phyloP scores from a whole-genome alignment of 2,113 vertebrate genomes.

The Butorides virescens region DNA sequence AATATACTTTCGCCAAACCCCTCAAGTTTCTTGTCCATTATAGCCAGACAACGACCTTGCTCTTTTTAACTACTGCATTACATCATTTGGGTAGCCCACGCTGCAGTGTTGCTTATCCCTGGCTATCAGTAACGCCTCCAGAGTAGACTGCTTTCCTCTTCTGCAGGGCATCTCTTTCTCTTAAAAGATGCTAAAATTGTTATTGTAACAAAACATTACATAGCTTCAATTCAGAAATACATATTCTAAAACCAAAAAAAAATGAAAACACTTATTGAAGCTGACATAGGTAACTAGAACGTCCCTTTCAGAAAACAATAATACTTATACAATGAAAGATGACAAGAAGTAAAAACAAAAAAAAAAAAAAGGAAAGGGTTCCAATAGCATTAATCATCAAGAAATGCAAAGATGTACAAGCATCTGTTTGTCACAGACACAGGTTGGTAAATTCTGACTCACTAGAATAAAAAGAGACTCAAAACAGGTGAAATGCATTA shows the following conservation, averaged over 20 bases:
- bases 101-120: background rate
- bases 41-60: background rate
- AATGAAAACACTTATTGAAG: background rate
- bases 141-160: background rate
- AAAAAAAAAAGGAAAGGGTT: background rate
- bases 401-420: background rate
- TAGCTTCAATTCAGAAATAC: background rate
- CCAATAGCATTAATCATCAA: background rate
- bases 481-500: fast-evolving
- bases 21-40: background rate
- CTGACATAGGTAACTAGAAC: background rate
- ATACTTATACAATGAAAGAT: background rate
- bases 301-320: background rate
- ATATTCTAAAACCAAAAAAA: background rate
- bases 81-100: background rate
- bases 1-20: background rate
- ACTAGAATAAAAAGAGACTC: background rate
- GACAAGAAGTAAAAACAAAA: background rate
- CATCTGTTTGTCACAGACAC: background rate
- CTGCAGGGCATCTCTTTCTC: background rate
- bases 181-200: background rate
- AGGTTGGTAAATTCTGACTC: background rate
- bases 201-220: fast-evolving
- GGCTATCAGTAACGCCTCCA: background rate
- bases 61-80: background rate